phyloP scores from a whole-genome alignment of 2,797 vertebrate species.

The Melanogrammus aeglefinus region DNA sequence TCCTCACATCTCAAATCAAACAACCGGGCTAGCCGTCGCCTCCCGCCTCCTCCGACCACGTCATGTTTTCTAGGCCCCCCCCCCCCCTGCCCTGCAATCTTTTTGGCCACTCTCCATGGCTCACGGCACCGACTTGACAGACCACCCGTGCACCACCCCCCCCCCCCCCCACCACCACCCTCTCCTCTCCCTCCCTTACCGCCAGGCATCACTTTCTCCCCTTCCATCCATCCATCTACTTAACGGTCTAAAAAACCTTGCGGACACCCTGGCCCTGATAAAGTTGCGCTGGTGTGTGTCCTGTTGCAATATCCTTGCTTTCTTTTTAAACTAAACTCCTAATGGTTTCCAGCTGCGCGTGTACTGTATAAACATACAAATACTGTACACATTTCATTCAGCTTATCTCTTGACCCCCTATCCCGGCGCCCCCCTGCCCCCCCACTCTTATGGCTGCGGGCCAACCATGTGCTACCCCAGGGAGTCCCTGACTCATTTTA shows the following conservation, averaged over 20 bases:
- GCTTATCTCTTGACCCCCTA: constrained; percentile 33
- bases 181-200: neutral
- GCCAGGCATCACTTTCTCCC: neutral
- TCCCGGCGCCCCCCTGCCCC: constrained; percentile 29
- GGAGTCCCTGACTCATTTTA: constrained; percentile 25
- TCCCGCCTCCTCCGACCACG: too few relatives aligned
- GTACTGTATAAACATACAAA: too few relatives aligned
- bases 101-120: too few relatives aligned
- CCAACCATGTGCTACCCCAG: constrained; percentile 12
- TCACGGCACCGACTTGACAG: neutral
- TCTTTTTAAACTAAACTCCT: too few relatives aligned
- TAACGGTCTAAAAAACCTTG: too few relatives aligned
- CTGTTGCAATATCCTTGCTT: too few relatives aligned
- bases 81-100: too few relatives aligned
- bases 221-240: neutral
- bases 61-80: too few relatives aligned
- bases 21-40: too few relatives aligned
- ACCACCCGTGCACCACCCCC: neutral
- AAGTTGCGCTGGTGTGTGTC: too few relatives aligned
- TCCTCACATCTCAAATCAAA: constrained; percentile 7
- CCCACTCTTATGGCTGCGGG: constrained; percentile 24
- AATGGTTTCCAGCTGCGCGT: too few relatives aligned
- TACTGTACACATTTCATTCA: neutral
- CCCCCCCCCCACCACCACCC: neutral
- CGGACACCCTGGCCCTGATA: too few relatives aligned